Conservation (phyloP, 2,113 vertebrate genomes). For the Thryonomys swinderianus region DNA sequence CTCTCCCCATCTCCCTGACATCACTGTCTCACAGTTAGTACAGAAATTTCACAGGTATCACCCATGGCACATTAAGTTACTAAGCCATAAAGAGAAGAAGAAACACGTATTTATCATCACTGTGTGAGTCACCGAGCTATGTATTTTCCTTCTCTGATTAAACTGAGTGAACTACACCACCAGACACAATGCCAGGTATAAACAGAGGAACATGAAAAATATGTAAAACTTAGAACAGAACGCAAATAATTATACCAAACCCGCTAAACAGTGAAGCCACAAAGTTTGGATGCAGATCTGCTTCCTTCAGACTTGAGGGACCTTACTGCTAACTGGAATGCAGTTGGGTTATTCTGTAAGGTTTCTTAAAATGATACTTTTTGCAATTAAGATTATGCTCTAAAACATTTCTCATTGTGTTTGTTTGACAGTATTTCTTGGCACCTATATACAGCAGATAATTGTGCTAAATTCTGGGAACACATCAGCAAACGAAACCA, state of each 20-base stretch:
- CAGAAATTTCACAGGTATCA: constrained; percentile 53
- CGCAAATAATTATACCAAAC: background rate
- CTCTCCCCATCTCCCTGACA: constrained; percentile 27
- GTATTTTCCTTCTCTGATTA: background rate
- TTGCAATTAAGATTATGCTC: constrained; percentile 37
- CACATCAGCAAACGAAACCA: background rate
- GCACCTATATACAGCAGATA: background rate
- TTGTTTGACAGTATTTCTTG: constrained; percentile 30
- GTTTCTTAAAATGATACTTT: constrained; percentile 61
- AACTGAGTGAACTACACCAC: background rate
- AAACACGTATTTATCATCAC: background rate
- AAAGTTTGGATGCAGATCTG: background rate
- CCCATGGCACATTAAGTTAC: constrained; percentile 24
- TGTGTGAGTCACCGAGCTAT: constrained; percentile 7
- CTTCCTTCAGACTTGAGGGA: background rate
- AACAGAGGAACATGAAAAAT: background rate
- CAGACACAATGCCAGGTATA: background rate
- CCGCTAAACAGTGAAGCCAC: background rate
- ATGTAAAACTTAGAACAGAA: background rate
- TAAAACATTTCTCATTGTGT: background rate
- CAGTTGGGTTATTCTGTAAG: background rate
- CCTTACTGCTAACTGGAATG: fast-evolving
- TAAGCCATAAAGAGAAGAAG: constrained; percentile 14
- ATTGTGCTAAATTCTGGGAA: background rate
- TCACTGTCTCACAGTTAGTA: background rate